Base-by-base conservation (phyloP, 2,113 vertebrate genomes). In the Grantiella picta region DNA sequence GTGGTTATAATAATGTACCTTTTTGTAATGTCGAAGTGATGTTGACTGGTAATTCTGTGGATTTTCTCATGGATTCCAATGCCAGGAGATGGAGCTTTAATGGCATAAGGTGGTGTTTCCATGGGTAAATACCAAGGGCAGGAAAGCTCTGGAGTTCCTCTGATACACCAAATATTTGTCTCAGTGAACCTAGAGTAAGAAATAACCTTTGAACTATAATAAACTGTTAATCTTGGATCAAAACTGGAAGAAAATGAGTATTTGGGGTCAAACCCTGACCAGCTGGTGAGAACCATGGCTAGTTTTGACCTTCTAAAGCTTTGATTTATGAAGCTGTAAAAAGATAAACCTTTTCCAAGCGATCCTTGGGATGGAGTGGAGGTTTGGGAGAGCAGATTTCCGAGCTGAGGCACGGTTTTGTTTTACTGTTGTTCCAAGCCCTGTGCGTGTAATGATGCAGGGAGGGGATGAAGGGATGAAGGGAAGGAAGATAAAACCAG, bases 151-250 rank as follows among this genome's bases (percentile, higher is more conserved):
- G 75, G 17, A 40, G 64, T 27, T 78, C 20, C 76, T 85, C 79
- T 68, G 72, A 16, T 47, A 3, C 4, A n/a, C 40, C 65, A 42
- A 77, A 77, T 61, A 87, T 77, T 94, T 82, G 57, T 61, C 35
- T 33, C 69, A 63, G 63, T 19, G 68, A 90, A 42, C 88, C 85
- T 24, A 4, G 35, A 68, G 69, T 17, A 52, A 94, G 24, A 86
- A 94, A 61, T 65, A 89, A 92, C 91, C 78, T 83, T 76, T 96
- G 81, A 84, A 87, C 84, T 89, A 45, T 81, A 97, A 81, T 89
- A 92, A 71, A 83, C 85, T 93, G 91, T 81, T 93, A 86, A 86
- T 91, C 68, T 95, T 73, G 92, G 94, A 95, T 96, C 95, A 78
- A 79, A 83, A 78, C 75, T 91, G 87, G 91, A 47, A 86, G 77